Percentiles rank a stretch among this genome's conserved stretches.
phyloP scores from a whole-genome alignment of 2,797 vertebrate species.

The Molossus alvarezi region DNA sequence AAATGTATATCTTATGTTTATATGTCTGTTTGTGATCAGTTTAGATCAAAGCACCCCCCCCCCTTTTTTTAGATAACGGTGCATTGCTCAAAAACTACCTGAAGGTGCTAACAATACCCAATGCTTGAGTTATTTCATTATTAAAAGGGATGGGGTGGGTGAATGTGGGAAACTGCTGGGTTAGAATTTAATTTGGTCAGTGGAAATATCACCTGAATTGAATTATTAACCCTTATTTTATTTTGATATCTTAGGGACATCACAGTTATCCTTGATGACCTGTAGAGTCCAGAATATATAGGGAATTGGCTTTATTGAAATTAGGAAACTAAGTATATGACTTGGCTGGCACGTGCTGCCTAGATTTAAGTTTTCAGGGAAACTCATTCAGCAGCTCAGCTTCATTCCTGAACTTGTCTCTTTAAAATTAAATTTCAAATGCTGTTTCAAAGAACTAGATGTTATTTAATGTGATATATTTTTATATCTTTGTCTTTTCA shows the following conservation, averaged over 20 bases:
- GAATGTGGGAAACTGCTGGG: background rate
- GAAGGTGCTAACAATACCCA: constrained; percentile 8
- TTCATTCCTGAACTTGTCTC: background rate
- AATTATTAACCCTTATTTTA: constrained; percentile 63
- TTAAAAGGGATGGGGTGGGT: background rate
- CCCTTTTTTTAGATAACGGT: background rate
- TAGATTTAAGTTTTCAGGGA: constrained; percentile 75
- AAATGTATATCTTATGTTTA: background rate
- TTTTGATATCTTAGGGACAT: constrained; percentile 79
- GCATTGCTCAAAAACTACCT: background rate
- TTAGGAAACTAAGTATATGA: constrained; percentile 75
- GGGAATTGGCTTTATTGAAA: constrained; percentile 81
- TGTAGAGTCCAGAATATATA: constrained; percentile 58
- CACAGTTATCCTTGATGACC: constrained; percentile 48
- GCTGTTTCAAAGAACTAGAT: constrained; percentile 56
- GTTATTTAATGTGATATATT: constrained; percentile 48
- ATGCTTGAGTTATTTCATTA: background rate
- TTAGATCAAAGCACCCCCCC: background rate
- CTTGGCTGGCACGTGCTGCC: constrained; percentile 70
- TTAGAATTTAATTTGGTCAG: constrained; percentile 12
- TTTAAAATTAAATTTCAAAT: constrained; percentile 64
- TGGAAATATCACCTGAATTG: constrained; percentile 24
- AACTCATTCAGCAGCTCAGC: background rate
- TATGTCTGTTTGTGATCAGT: background rate
- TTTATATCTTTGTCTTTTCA: constrained; percentile 65